Conservation (phyloP, 2,888 invertebrate genomes). For the Eledone cirrhosa region DNA sequence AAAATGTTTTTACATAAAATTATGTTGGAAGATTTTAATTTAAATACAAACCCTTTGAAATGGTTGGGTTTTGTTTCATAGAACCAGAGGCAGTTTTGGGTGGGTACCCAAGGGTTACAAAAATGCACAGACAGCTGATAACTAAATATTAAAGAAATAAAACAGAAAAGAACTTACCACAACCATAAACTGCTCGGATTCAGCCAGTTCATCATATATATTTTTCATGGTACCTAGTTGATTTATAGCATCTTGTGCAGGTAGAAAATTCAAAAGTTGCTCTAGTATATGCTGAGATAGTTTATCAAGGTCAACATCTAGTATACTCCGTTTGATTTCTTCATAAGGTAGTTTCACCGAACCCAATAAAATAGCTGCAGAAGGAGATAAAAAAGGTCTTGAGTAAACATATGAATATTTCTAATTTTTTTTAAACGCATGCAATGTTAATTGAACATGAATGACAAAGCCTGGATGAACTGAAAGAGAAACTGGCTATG, state of each 20-base stretch:
- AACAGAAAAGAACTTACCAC: constrained; percentile 70
- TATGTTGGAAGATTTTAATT: too few relatives aligned
- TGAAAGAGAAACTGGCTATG: too few relatives aligned
- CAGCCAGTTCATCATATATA: constrained; percentile 77
- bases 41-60: too few relatives aligned
- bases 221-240: constrained; percentile 83
- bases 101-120: too few relatives aligned
- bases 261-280: constrained; percentile 89
- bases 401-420: too few relatives aligned
- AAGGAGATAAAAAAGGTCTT: not conserved
- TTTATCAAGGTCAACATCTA: constrained; percentile 86
- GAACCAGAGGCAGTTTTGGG: too few relatives aligned
- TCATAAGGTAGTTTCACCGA: constrained; percentile 69
- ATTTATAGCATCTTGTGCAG: constrained; percentile 85
- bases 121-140: not conserved
- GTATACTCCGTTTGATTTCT: constrained; percentile 77
- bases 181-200: constrained; percentile 94
- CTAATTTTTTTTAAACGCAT: too few relatives aligned
- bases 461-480: too few relatives aligned
- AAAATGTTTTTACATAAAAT: too few relatives aligned
- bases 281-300: constrained; percentile 88
- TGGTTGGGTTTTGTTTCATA: too few relatives aligned
- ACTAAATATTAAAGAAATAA: not conserved
- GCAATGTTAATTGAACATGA: too few relatives aligned
- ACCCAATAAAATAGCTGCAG: constrained; percentile 69